Evolutionary conservation across 1,140 invertebrate genomes (phyloP), one percentile per base, ranked within the genome.

Genomic region (Phenacoccus solenopsis): DNA sequence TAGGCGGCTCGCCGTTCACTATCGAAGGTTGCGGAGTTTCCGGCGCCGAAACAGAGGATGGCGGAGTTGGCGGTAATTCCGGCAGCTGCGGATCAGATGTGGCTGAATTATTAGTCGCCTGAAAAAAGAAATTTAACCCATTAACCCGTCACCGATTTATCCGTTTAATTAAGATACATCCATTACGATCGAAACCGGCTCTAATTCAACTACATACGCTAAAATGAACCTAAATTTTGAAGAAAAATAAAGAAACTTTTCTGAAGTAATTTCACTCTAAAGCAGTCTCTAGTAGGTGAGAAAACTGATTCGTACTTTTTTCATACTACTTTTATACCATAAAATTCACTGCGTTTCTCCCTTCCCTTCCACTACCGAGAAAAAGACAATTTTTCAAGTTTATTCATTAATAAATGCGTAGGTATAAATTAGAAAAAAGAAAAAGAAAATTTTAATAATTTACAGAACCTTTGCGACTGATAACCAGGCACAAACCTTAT

Each of bases 1-100:
- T 64, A 3, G 59, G 59, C 59, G 59, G 59, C 21, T 64, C 59
- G 59, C 59, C 59, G 16, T 64, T 64, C 9, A 64, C 59, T 22
- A 64, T 64, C 2, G 59, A 64, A 1, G 59, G 59, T 20, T 64
- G 59, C 10, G 59, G 59, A 9, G 59, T 64, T 64, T 64, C 59
- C 3, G 59, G 59, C 10, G 59, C 59, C 22, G 59, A 64, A 16
- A 64, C 12, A 10, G 59, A 64, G 9, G 59, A 64, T 10, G 59
- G 59, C 21, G 59, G 59, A 24, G 59, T 64, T 3, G 59, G 59
- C 59, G 59, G 59, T 64, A 64, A 27, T 10, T 64, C 59, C 10
- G 13, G 20, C 21, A 64, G 21, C 2, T 64, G 59, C 2, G 59
- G 1, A 4, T 64, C 22, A 20, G 59, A 64, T 13, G 12, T 64